Conservation (phyloP, 2,113 vertebrate species). For the Petromus typicus region DNA sequence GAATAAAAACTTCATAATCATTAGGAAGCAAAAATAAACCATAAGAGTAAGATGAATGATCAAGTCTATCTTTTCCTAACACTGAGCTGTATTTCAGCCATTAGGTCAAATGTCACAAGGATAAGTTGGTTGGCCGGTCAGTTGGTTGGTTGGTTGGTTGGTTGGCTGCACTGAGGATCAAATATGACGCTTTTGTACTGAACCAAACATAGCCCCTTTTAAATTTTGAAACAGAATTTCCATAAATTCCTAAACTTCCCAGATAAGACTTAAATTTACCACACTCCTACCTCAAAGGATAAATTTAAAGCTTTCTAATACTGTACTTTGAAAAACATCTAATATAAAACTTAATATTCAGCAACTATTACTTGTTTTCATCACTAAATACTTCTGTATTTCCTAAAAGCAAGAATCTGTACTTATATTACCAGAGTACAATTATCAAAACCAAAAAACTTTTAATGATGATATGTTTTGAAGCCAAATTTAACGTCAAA, state of each 20-base stretch:
- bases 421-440: conserved; percentile 11
- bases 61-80: neutral
- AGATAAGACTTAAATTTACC: neutral
- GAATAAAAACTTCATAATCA: neutral
- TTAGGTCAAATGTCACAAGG: neutral
- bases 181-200: neutral
- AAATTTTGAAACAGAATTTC: neutral
- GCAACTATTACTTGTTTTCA: neutral
- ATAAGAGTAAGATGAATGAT: neutral
- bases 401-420: neutral
- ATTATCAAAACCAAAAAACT: conserved; percentile 20
- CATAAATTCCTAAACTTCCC: neutral
- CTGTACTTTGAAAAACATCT: neutral
- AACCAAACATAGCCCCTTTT: neutral
- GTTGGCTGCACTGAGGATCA: neutral
- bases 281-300: neutral
- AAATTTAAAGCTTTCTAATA: neutral
- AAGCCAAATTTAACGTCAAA: neutral
- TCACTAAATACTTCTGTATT: neutral
- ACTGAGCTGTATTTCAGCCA: neutral
- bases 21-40: conserved; percentile 11
- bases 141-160: neutral
- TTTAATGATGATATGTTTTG: conserved; percentile 20
- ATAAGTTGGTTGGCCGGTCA: neutral
- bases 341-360: neutral